Percentiles rank a stretch among this genome's conserved stretches.
phyloP scores from a whole-genome alignment of 2,113 vertebrate species.

The Cynopterus brachyotis region DNA sequence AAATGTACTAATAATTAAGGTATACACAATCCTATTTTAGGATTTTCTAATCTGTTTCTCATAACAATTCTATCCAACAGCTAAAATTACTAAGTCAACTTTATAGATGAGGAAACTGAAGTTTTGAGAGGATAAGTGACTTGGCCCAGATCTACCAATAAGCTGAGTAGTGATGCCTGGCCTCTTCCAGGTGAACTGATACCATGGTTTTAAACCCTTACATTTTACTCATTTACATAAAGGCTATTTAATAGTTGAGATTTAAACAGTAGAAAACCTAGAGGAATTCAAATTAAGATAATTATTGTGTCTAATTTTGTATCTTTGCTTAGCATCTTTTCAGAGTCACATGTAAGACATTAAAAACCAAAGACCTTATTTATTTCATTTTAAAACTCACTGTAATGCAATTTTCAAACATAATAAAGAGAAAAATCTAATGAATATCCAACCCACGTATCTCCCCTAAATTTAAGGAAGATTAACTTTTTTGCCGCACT shows the following conservation, averaged over 20 bases:
- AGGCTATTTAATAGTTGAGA: not conserved
- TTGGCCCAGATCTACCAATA: not conserved
- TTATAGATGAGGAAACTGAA: not conserved
- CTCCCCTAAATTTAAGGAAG: not conserved
- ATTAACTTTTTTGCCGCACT: not conserved
- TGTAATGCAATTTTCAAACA: slow-evolving; percentile 15
- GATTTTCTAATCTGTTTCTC: not conserved
- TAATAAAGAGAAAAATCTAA: not conserved
- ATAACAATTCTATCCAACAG: not conserved
- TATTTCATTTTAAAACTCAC: not conserved
- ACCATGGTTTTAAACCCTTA: not conserved
- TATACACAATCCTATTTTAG: not conserved
- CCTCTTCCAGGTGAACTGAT: not conserved
- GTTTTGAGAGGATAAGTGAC: not conserved
- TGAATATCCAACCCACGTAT: not conserved
- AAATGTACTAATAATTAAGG: not conserved
- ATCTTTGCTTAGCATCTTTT: slow-evolving; percentile 20
- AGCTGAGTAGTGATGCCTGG: not conserved
- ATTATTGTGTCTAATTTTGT: not conserved
- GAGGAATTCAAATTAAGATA: not conserved
- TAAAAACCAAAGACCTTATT: not conserved
- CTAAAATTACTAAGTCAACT: not conserved
- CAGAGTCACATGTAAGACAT: not conserved
- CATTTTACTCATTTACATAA: not conserved
- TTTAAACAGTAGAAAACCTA: not conserved